Conservation (phyloP, 2,888 invertebrate genomes). For the Drosophila neotestacea region DNA sequence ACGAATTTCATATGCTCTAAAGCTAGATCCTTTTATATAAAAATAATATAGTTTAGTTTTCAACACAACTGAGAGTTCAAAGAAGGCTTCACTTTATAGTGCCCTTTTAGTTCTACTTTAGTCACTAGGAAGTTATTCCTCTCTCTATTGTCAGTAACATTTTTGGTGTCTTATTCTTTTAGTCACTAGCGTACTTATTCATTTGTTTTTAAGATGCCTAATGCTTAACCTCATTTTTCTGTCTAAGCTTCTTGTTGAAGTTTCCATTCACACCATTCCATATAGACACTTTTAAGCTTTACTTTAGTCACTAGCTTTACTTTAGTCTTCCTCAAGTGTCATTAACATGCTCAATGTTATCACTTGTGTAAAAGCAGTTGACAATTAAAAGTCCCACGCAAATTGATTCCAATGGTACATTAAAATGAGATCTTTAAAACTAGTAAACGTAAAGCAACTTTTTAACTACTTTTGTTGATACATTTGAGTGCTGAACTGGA, state of each 20-base stretch:
- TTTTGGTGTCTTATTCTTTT: too few species aligned
- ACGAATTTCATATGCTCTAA: slow-evolving; percentile 26
- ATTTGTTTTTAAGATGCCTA: not conserved
- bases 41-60: too few species aligned
- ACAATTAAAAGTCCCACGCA: slow-evolving; percentile 3
- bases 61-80: not conserved
- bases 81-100: not conserved
- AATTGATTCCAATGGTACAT: not conserved
- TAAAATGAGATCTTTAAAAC: slow-evolving; percentile 3
- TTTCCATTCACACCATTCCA: too few species aligned
- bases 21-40: too few species aligned
- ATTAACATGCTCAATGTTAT: slow-evolving; percentile 1
- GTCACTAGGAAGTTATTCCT: not conserved
- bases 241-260: not conserved
- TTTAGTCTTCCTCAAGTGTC: not conserved
- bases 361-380: not conserved
- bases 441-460: not conserved
- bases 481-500: slow-evolving; percentile 2
- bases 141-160: too few species aligned
- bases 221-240: not conserved
- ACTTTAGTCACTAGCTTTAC: not conserved
- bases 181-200: too few species aligned
- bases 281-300: not conserved
- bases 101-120: not conserved
- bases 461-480: not conserved